Percentiles rank a stretch among this genome's conserved stretches.
Evolutionary conservation across 2,888 invertebrate genomes (phyloP).

Genomic region (Monoplex corrugatus): DNA sequence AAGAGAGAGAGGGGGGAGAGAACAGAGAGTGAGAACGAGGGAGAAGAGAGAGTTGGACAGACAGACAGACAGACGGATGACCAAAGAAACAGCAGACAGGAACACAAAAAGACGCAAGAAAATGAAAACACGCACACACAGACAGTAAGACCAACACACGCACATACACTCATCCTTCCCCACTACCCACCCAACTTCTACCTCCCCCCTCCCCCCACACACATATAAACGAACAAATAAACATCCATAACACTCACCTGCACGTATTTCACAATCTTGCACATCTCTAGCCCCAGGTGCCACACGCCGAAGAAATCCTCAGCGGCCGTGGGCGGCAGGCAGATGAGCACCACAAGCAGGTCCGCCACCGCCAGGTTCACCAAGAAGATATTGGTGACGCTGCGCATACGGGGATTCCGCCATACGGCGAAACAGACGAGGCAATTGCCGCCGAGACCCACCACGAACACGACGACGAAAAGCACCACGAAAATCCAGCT

Average conservation of each 20-base stretch:
- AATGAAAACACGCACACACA: background rate
- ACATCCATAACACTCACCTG: conserved; percentile 86
- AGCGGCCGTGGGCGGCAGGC: conserved; percentile 92
- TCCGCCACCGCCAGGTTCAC: conserved; percentile 93
- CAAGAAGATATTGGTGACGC: conserved; percentile 96
- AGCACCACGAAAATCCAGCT: conserved; percentile 90
- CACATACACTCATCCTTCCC: background rate
- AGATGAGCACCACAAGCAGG: conserved; percentile 93
- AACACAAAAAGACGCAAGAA: background rate
- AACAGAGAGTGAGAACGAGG: conserved; percentile 44
- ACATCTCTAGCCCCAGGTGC: conserved; percentile 93
- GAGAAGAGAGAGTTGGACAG: conserved; percentile 43
- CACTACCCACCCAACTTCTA: background rate
- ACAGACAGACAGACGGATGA: conserved; percentile 45
- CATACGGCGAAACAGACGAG: conserved; percentile 94
- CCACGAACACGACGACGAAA: conserved; percentile 89
- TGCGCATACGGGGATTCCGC: conserved; percentile 93
- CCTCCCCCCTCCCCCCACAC: background rate
- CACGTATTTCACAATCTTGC: conserved; percentile 93
- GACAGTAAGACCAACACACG: background rate
- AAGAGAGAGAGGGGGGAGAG: background rate
- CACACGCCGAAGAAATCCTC: conserved; percentile 97
- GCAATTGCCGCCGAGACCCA: conserved; percentile 92
- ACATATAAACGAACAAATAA: background rate
- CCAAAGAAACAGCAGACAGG: conserved; percentile 34